phyloP scores from a whole-genome alignment of 2,888 invertebrate species.

The Andrena haemorrhoa region DNA sequence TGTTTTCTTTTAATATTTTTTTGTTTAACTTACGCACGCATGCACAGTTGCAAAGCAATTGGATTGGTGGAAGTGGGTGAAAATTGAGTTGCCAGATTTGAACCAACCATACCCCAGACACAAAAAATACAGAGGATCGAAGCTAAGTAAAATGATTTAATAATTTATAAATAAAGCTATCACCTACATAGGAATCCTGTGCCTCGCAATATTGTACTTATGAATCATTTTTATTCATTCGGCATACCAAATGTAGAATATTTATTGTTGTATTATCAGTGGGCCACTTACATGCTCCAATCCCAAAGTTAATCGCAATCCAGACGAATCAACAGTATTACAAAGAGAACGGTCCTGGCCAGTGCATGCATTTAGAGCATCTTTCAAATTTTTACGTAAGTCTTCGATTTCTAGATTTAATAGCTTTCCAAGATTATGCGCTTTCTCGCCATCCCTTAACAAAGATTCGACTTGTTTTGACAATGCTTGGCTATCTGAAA shows the following conservation, averaged over 20 bases:
- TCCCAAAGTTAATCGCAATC: constrained; percentile 88
- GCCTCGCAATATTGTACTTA: no score
- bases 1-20: no score
- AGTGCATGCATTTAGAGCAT: constrained; percentile 88
- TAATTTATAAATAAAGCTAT: no score
- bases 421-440: constrained; percentile 86
- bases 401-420: constrained; percentile 88
- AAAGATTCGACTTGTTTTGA: constrained; percentile 87
- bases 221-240: neutral
- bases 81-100: no score
- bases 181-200: no score
- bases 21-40: no score
- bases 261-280: neutral
- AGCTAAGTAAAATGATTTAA: no score
- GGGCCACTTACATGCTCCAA: constrained; percentile 87
- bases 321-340: constrained; percentile 90
- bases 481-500: constrained; percentile 87
- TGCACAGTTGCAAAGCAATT: no score
- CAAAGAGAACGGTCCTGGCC: constrained; percentile 90
- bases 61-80: no score
- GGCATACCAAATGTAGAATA: no score
- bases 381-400: constrained; percentile 87
- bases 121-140: no score
- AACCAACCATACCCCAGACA: no score
- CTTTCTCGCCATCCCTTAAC: constrained; percentile 86